Base-by-base conservation (phyloP, 2,888 invertebrate genomes). In the Sphaerophoria rueppellii region DNA sequence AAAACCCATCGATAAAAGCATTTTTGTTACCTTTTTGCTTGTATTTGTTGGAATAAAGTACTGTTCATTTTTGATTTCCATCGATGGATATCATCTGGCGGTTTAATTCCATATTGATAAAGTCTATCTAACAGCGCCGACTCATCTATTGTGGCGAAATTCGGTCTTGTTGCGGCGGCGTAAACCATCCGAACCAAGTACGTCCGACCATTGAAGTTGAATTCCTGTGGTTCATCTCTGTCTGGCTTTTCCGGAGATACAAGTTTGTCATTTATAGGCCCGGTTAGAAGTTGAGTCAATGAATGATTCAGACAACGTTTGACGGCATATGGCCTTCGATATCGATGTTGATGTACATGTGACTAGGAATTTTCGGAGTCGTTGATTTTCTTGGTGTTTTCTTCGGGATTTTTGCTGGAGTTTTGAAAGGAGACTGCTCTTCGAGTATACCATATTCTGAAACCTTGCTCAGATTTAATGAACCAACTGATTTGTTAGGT, bases 21-120 rank as follows among this genome's bases (percentile, higher is more conserved):
- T 9, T 5, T 32, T 12, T 67, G 50, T 87, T 89, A 93, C 94
- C 92, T 93, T 94, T 58, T 93, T 92, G 78, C 93, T 93, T 58
- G 93, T 93, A 87, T 93, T 92, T 60, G 93, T 94, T 87, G 93
- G 94, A 87, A 94, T 92, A 50, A 94, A 92, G 92, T 92, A 94
- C 78, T 92, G 93, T 72, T 93, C 93, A 71, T 92, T 90, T 70
- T 89, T 87, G 0, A 90, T 88, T 34, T 88, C 89, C 0, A 88
- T 87, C 4, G 86, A 82, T 24, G 87, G 60, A 87, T 73, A 6
- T 54, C 58, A 16, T 89, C 75, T 0, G 88, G 91, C 2, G 94
- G 94, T 89, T 95, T 95, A 6, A 95, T 91, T 3, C 95, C 95
- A 91, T 93, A 94, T 89, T 94, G 94, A 83, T 94, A 93, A 6